These are phyloP conservation scores for Temnothorax curvispinosus DNA, from an alignment of 1,140 invertebrate genomes.

Conservation along the genomic window DNA sequence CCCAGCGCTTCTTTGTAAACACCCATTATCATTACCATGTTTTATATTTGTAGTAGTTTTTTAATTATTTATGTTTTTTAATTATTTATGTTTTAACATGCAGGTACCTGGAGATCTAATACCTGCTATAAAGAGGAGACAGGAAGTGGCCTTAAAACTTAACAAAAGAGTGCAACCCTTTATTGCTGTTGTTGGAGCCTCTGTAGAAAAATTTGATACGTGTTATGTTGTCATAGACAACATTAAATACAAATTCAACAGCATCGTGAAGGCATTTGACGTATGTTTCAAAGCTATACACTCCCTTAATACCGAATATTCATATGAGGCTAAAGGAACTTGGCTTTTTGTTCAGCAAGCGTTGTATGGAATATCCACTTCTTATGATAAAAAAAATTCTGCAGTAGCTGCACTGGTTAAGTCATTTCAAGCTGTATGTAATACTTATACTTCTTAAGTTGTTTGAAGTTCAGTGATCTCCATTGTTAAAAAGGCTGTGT, in stretches of 20 bases:
- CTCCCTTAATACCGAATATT: not conserved
- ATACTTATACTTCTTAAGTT: not conserved
- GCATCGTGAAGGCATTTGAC: not conserved
- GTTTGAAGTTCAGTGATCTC: not conserved
- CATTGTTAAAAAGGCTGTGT: not conserved
- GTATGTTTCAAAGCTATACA: constrained; percentile 8
- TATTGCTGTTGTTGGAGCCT: not conserved
- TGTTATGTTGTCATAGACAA: not conserved
- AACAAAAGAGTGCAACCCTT: not conserved
- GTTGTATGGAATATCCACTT: not conserved
- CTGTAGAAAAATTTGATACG: not conserved
- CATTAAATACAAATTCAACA: not conserved
- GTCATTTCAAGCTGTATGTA: not conserved
- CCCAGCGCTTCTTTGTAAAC: not conserved
- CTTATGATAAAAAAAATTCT: constrained; percentile 20
- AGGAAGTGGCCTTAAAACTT: not conserved
- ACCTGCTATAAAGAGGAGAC: not conserved
- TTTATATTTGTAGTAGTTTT: not conserved
- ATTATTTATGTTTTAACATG: not conserved
- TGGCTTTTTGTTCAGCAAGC: constrained; percentile 23
- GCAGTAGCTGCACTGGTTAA: not conserved
- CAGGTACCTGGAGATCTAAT: constrained; percentile 4
- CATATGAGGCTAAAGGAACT: not conserved
- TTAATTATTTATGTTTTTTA: not conserved
- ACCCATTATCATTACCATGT: not conserved